A percentile compares a stretch with the other conserved stretches of the same genome.
These are phyloP conservation scores for Connochaetes taurinus DNA, from an alignment of 2,113 vertebrate genomes.

Conservation along the genomic window DNA sequence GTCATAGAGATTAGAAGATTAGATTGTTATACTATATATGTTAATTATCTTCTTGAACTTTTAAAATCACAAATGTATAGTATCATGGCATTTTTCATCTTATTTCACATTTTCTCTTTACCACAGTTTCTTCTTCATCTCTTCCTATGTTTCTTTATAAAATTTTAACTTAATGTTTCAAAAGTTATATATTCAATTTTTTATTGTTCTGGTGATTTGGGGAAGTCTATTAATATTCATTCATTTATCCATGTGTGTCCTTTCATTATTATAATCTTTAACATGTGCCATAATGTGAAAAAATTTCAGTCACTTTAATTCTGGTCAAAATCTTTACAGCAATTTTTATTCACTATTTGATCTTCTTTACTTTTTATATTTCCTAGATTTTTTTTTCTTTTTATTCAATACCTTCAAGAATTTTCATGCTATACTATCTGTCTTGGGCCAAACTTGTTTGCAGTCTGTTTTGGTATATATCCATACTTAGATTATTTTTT, in stretches of 20 bases:
- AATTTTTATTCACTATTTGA: neutral
- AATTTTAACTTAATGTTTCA: neutral
- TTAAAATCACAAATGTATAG: neutral
- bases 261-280: neutral
- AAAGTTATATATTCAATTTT: neutral
- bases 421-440: neutral
- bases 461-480: neutral
- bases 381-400: neutral
- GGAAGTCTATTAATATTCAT: neutral
- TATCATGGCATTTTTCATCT: neutral
- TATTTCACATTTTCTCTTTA: neutral
- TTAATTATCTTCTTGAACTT: neutral
- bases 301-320: neutral
- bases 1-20: neutral
- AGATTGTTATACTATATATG: neutral
- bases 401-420: neutral
- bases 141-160: neutral
- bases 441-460: neutral
- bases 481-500: neutral
- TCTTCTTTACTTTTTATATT: neutral
- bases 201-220: neutral
- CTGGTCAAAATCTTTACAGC: neutral
- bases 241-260: neutral
- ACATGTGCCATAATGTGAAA: neutral
- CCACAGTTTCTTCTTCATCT: neutral